Percentiles rank a stretch among this genome's conserved stretches.
Conservation (phyloP, 2,797 vertebrate genomes). For the Iguana delicatissima region DNA sequence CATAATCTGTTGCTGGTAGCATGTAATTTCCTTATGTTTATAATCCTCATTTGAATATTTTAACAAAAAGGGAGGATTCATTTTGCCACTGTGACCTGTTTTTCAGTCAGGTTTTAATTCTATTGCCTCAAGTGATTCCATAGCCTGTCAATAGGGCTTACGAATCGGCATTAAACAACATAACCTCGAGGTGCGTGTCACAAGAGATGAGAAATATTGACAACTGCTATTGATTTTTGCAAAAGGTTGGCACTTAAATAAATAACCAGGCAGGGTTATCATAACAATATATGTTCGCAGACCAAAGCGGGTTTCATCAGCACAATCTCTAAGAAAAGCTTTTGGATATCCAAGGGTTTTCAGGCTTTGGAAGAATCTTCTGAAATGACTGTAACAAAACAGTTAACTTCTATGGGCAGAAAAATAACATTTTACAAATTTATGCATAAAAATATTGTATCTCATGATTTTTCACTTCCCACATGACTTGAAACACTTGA, state of each 20-base stretch:
- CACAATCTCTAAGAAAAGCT: not conserved
- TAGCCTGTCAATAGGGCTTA: not conserved
- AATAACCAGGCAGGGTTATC: slow-evolving; percentile 12
- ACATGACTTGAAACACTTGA: not conserved
- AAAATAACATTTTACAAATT: not conserved
- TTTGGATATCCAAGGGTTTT: not conserved
- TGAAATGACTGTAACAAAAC: not conserved
- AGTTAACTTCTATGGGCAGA: not conserved
- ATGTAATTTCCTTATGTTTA: slow-evolving; percentile 23
- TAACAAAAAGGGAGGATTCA: slow-evolving; percentile 18
- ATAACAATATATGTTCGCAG: not conserved
- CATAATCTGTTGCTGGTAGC: not conserved
- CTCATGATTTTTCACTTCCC: not conserved
- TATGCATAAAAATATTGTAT: not conserved
- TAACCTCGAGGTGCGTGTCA: slow-evolving; percentile 11
- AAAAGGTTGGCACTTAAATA: not conserved
- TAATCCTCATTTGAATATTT: slow-evolving; percentile 26
- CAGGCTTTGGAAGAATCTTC: not conserved
- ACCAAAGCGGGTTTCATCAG: not conserved
- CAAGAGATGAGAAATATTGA: not conserved
- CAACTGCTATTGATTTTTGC: slow-evolving; percentile 26
- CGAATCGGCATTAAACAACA: slow-evolving; percentile 6
- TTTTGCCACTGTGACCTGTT: not conserved
- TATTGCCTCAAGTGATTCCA: slow-evolving; percentile 20
- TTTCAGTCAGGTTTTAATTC: slow-evolving; percentile 28